Base-by-base conservation (phyloP, 2,888 invertebrate genomes). In the Drosophila demipolita region DNA sequence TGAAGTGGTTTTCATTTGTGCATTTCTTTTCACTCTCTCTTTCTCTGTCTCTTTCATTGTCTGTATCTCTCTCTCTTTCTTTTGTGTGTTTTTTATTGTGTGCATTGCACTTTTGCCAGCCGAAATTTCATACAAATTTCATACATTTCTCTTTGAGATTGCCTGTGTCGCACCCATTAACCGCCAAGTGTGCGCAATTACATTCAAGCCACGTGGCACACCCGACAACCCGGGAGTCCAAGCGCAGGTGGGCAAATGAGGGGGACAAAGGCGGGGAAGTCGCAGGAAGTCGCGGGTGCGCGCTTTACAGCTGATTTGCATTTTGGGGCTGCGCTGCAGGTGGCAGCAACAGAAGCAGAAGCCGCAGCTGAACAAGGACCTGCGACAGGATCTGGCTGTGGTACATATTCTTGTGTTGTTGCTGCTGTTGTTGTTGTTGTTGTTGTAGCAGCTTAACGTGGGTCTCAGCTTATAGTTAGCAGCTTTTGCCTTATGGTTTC, bases 101-200 rank as follows among this genome's bases (percentile, higher is more conserved):
- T 68, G 74, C 63, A 57, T 72, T 84, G 90, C 84, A 87, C 84
- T 84, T 89, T 90, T 85, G 66, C 64, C 80, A 32, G 88, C 69
- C 88, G 70, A 72, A 80, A 75, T 69, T 78, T 77, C 86, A 84
- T 88, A 90, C 86, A 85, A 85, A 88, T 85, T 85, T 85, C 78
- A 86, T 90, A 82, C 89, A 80, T 69, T 80, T 86, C 90, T 86
- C 80, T 87, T 83, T 77, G 73, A 89, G 87, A 83, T 86, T 80
- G 90, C 89, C 87, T 68, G 83, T 86, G 87, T 90, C 89, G 90
- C 73, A 71, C 83, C 89, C 90, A 85, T 90, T 85, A 90, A 88
- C 72, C 87, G 83, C 81, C 85, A 88, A 85, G 85, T 85, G 85
- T 75, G 81, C 87, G 74, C 85, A 85, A 85, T 85, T 85, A 85